Evolutionary conservation across 1,140 invertebrate species (phyloP).

Genomic region (Drosophila tristis): DNA sequence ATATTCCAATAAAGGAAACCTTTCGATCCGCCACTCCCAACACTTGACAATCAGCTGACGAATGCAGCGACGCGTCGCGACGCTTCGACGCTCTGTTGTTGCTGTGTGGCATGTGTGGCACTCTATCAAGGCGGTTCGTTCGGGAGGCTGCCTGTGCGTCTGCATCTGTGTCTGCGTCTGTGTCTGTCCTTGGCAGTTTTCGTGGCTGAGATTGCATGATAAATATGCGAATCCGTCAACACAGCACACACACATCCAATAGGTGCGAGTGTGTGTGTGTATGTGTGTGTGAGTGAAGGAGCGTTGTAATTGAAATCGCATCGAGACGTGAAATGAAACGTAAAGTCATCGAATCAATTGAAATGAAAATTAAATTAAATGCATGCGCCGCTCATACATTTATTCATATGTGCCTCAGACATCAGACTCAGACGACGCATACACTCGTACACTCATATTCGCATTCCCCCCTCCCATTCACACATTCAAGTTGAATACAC

Average conservation of each 20-base stretch:
- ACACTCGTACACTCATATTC: constrained; percentile 19
- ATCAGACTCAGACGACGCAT: constrained; percentile 17
- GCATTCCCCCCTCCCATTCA: constrained; percentile 21
- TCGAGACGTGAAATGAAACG: constrained; percentile 81
- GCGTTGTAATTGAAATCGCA: constrained; percentile 79
- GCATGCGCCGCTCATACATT: constrained; percentile 76
- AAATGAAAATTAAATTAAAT: constrained; percentile 83
- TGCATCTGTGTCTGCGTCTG: neutral
- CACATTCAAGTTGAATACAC: constrained; percentile 15
- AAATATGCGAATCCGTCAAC: constrained; percentile 57
- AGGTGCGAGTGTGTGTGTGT: constrained; percentile 4
- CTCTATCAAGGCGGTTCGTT: constrained; percentile 4
- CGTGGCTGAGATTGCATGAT: constrained; percentile 28
- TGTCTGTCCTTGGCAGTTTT: constrained; percentile 7
- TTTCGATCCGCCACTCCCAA: no score
- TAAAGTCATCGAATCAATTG: constrained; percentile 82
- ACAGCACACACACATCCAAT: constrained; percentile 26
- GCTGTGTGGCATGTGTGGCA: neutral
- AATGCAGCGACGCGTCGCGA: neutral
- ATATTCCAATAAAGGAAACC: no score
- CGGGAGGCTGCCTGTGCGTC: neutral
- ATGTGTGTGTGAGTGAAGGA: constrained; percentile 21
- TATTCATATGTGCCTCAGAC: constrained; percentile 63
- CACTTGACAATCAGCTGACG: neutral
- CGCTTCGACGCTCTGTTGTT: no score